phyloP scores from a whole-genome alignment of 2,113 vertebrate species.

The Ptilorrhoa leucosticta region DNA sequence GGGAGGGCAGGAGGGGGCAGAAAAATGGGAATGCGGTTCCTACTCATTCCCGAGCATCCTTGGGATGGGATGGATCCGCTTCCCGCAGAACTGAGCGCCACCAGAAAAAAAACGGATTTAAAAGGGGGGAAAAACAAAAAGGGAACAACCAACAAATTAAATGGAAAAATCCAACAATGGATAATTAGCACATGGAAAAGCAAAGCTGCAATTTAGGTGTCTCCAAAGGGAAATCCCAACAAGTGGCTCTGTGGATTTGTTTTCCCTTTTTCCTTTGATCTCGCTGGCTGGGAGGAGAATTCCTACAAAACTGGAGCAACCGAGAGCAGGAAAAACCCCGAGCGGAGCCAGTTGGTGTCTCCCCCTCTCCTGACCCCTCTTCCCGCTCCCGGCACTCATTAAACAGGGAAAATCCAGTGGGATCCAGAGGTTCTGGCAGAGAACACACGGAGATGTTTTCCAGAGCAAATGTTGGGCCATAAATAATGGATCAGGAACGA shows the following conservation, averaged over 20 bases:
- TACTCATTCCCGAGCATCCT: background rate
- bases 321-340: background rate
- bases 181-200: constrained; percentile 25
- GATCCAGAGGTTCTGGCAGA: background rate
- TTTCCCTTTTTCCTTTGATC: constrained; percentile 27
- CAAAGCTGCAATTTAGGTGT: constrained; percentile 24
- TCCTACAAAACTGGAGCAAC: background rate
- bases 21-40: background rate
- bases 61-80: background rate
- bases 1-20: background rate
- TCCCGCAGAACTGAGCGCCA: accelerated
- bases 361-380: background rate
- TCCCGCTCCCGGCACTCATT: accelerated
- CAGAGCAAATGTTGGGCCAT: background rate
- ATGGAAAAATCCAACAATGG: constrained; percentile 3
- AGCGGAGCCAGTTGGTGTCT: accelerated
- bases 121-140: background rate
- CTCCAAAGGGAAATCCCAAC: constrained; percentile 25
- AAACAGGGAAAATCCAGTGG: background rate
- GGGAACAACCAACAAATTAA: background rate
- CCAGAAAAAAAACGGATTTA: accelerated
- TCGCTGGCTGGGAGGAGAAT: background rate
- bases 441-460: background rate
- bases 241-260: background rate
- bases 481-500: background rate